phyloP scores from a whole-genome alignment of 2,797 vertebrate species.

The Parauchenoglanis ngamensis region DNA sequence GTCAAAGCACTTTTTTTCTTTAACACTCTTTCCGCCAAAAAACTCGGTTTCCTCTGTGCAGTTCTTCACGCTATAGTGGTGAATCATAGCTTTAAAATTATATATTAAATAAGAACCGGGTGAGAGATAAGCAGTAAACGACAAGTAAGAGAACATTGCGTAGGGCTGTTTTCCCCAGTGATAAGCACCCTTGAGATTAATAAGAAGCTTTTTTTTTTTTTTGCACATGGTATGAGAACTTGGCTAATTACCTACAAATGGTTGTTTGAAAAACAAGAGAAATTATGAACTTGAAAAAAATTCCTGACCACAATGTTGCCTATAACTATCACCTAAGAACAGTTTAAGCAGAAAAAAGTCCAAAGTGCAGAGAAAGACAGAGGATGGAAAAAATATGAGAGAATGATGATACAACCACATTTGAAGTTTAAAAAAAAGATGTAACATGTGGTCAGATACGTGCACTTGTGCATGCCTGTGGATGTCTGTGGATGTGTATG shows the following conservation, averaged over 20 bases:
- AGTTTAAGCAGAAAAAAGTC: not conserved
- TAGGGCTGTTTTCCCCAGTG: not conserved
- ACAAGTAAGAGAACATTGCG: constrained; percentile 75
- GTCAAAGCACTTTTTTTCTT: constrained; percentile 59
- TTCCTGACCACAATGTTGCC: not conserved
- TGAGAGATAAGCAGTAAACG: constrained; percentile 75
- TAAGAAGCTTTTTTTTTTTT: not conserved
- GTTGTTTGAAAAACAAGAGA: not conserved
- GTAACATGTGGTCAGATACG: not conserved
- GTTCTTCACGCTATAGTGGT: constrained; percentile 68
- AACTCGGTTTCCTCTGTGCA: constrained; percentile 54
- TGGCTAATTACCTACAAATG: not conserved
- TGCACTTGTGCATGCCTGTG: not conserved
- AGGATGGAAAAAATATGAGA: not conserved
- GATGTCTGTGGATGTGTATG: constrained; percentile 15
- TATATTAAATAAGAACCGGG: constrained; percentile 61
- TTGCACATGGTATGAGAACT: not conserved
- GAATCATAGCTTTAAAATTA: constrained; percentile 69
- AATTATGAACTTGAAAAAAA: not conserved
- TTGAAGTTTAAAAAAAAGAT: not conserved
- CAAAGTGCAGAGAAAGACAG: not conserved
- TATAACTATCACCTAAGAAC: not conserved
- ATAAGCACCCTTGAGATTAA: constrained; percentile 18
- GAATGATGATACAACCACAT: not conserved
- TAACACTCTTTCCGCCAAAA: constrained; percentile 53